phyloP scores from a whole-genome alignment of 2,797 vertebrate species.

The Pseudochirops corinnae region DNA sequence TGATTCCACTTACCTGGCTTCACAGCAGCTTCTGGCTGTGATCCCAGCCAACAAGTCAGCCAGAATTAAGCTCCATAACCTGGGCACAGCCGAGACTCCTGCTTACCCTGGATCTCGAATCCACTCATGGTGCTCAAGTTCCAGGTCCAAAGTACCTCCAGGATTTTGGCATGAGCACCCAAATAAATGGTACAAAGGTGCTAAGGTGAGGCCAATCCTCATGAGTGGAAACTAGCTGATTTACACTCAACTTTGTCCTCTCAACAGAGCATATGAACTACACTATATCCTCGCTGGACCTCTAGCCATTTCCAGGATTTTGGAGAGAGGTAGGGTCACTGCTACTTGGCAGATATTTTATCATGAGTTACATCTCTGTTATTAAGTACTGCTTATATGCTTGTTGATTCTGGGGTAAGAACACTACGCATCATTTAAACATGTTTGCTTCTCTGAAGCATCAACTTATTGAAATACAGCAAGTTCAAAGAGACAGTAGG shows the following conservation, averaged over 20 bases:
- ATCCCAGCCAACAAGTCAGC: not conserved
- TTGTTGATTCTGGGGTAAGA: not conserved
- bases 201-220: not conserved
- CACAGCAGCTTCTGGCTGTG: not conserved
- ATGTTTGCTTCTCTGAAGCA: not conserved
- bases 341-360: not conserved
- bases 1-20: not conserved
- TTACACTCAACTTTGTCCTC: not conserved
- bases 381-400: not conserved
- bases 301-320: not conserved
- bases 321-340: not conserved
- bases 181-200: not conserved
- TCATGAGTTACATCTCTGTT: not conserved
- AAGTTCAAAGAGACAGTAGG: not conserved
- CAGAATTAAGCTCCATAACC: not conserved
- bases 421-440: not conserved
- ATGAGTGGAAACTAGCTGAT: not conserved
- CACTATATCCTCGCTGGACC: not conserved
- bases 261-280: not conserved
- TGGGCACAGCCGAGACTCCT: not conserved
- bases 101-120: not conserved
- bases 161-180: not conserved
- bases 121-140: not conserved
- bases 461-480: not conserved
- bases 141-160: not conserved